These are phyloP conservation scores for Callorhinus ursinus DNA, from an alignment of 2,113 vertebrate genomes.

Conservation along the genomic window DNA sequence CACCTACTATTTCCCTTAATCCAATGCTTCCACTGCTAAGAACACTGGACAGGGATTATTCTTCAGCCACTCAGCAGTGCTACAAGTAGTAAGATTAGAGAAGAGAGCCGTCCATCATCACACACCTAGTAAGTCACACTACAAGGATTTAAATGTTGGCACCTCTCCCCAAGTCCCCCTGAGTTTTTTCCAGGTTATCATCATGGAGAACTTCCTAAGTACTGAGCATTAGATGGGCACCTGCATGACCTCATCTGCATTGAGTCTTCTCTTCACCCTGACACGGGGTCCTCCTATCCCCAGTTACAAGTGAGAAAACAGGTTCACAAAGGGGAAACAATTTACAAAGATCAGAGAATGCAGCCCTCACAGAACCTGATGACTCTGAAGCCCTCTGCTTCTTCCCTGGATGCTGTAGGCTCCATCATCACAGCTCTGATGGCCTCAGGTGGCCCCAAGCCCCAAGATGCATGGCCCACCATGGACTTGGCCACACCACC, in stretches of 20 bases:
- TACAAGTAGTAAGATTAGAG: not conserved
- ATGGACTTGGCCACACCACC: accelerated
- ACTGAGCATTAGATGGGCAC: not conserved
- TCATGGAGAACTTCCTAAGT: not conserved
- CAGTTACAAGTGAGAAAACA: not conserved
- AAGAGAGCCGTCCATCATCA: not conserved
- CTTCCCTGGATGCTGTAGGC: too few relatives aligned
- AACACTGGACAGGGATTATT: not conserved
- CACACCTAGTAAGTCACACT: not conserved
- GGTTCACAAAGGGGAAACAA: not conserved
- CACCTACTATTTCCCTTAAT: not conserved
- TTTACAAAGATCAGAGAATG: not conserved
- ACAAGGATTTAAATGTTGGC: not conserved
- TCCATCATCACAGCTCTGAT: not conserved
- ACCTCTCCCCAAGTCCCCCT: not conserved
- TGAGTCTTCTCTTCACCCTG: not conserved
- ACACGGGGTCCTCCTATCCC: not conserved
- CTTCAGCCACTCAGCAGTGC: not conserved
- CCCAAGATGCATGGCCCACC: not conserved
- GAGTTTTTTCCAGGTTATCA: not conserved
- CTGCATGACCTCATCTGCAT: not conserved
- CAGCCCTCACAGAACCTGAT: not conserved
- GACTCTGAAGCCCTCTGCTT: not conserved
- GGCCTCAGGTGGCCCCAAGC: not conserved
- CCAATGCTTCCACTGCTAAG: not conserved